A percentile compares a stretch with the other conserved stretches of the same genome.
Conservation (phyloP, 1,140 invertebrate species). For the Antheraea mylitta region DNA sequence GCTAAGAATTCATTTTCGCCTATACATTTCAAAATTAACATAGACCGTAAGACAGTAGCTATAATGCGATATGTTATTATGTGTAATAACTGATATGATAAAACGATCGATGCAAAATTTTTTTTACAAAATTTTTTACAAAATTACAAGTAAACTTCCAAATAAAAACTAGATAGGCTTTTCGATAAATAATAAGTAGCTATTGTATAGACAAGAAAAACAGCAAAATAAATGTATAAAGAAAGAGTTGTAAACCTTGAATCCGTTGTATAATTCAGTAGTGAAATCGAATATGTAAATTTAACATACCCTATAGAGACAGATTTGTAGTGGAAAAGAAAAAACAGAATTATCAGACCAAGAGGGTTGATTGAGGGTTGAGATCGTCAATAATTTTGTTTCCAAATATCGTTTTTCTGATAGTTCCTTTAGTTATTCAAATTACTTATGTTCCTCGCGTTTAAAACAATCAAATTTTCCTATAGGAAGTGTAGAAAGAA, state of each 20-base stretch:
- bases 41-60: too few relatives aligned
- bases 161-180: too few relatives aligned
- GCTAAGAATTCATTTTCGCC: too few relatives aligned
- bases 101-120: too few relatives aligned
- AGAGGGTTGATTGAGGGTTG: neutral
- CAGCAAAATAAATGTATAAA: neutral
- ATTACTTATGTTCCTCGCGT: neutral
- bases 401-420: neutral
- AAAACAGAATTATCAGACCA: neutral
- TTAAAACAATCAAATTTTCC: neutral
- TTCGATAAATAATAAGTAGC: neutral
- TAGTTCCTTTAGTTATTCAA: neutral
- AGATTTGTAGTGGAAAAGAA: neutral
- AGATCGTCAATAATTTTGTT: neutral
- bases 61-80: too few relatives aligned
- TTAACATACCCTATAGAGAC: neutral
- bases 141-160: too few relatives aligned
- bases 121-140: too few relatives aligned
- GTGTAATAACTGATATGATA: too few relatives aligned
- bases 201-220: neutral
- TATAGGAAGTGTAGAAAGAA: too few relatives aligned
- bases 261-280: neutral
- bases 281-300: neutral
- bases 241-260: neutral
- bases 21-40: too few relatives aligned